A percentile compares a stretch with the other conserved stretches of the same genome.
These are phyloP conservation scores for Leptogaster cylindrica DNA, from an alignment of 2,888 invertebrate species.

Conservation along the genomic window DNA sequence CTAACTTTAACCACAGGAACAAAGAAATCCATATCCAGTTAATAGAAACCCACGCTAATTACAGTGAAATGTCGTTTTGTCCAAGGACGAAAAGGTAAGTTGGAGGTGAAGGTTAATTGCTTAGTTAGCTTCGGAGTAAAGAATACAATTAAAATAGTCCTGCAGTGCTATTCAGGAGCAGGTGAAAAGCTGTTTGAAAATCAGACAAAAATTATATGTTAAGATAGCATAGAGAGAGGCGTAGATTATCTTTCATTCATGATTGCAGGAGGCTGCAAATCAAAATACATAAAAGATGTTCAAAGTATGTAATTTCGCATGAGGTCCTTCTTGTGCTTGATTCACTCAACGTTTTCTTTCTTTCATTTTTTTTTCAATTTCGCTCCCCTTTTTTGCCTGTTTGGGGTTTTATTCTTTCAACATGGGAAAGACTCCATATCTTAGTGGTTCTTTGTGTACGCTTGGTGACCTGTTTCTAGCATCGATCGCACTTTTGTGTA, in stretches of 20 bases:
- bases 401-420: conserved; percentile 22
- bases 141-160: neutral
- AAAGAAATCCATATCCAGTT: neutral
- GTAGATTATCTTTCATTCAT: no score
- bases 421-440: neutral
- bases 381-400: neutral
- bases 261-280: no score
- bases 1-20: no score
- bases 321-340: no score
- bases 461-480: conserved; percentile 42
- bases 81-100: neutral
- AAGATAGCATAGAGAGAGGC: no score
- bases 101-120: neutral
- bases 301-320: no score
- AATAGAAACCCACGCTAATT: neutral
- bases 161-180: neutral
- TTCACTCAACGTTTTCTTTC: no score
- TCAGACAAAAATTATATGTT: no score
- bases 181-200: no score
- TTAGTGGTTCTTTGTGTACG: conserved; percentile 10
- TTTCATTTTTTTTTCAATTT: no score
- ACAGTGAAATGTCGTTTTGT: neutral
- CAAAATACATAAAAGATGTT: no score
- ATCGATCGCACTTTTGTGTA: conserved; percentile 40
- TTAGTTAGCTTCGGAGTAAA: neutral